Conservation (phyloP, 35 echinoderm and acorn worm genomes). For the Ophioderma brevispina region DNA sequence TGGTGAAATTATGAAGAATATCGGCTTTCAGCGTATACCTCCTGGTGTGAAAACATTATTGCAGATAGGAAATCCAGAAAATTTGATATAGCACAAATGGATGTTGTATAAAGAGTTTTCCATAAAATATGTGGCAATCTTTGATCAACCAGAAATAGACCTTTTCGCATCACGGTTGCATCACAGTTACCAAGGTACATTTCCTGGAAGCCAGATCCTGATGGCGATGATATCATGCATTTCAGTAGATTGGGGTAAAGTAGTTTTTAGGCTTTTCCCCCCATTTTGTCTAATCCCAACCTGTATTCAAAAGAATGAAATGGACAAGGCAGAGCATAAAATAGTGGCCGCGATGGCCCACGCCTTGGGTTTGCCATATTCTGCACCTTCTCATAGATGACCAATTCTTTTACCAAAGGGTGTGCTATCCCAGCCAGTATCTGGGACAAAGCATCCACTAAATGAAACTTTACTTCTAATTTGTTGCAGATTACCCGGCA, state of each 20-base stretch:
- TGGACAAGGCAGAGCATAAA: slow-evolving; percentile 43
- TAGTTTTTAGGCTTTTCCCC: slow-evolving; percentile 55
- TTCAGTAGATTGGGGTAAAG: slow-evolving; percentile 39
- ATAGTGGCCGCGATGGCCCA: slow-evolving; percentile 36
- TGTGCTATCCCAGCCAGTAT: not conserved
- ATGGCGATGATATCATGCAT: slow-evolving; percentile 49
- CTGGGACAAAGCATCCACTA: not conserved
- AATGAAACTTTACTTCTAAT: not conserved
- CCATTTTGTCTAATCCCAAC: slow-evolving; percentile 52
- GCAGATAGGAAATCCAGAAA: slow-evolving; percentile 39
- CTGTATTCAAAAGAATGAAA: slow-evolving; percentile 44
- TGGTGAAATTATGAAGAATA: slow-evolving; percentile 41
- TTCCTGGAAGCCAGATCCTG: slow-evolving; percentile 67
- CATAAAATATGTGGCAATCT: slow-evolving; percentile 3
- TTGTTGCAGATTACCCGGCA: slow-evolving; percentile 33
- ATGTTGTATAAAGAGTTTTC: slow-evolving; percentile 33
- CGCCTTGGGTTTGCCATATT: not conserved
- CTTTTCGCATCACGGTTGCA: slow-evolving; percentile 73
- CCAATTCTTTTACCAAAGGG: not conserved
- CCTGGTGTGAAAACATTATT: slow-evolving; percentile 16
- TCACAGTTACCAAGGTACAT: slow-evolving; percentile 36
- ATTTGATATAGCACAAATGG: slow-evolving; percentile 60
- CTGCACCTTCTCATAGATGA: not conserved
- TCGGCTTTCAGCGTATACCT: slow-evolving; percentile 27
- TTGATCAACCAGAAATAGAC: slow-evolving; percentile 42